Conservation (phyloP, 2,113 vertebrate genomes). For the Gasterosteus aculeatus region DNA sequence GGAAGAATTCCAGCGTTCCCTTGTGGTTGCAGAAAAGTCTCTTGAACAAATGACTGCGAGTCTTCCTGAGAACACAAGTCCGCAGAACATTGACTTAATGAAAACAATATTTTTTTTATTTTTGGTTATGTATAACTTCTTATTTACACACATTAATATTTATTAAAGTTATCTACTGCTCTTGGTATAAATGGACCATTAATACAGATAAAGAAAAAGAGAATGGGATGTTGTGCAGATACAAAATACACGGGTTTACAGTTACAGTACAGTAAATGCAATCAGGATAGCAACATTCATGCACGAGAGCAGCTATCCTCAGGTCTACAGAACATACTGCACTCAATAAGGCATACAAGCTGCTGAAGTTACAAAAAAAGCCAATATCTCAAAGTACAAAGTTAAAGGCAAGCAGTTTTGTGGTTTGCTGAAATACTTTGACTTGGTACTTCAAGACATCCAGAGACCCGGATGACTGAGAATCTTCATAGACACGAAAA, state of each 20-base stretch:
- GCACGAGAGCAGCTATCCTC: slow-evolving; percentile 64
- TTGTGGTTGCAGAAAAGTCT: background rate
- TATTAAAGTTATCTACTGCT: slow-evolving; percentile 41
- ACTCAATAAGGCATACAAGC: slow-evolving; percentile 72
- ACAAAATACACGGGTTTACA: slow-evolving; percentile 69
- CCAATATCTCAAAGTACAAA: slow-evolving; percentile 39
- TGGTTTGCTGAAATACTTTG: slow-evolving; percentile 34
- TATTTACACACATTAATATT: slow-evolving; percentile 59
- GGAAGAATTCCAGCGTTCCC: background rate
- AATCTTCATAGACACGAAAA: slow-evolving; percentile 44
- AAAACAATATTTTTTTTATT: slow-evolving; percentile 69
- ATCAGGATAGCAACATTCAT: slow-evolving; percentile 73
- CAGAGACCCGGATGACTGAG: slow-evolving; percentile 41
- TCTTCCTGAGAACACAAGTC: slow-evolving; percentile 10
- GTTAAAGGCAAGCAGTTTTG: slow-evolving; percentile 41
- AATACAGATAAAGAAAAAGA: slow-evolving; percentile 31
- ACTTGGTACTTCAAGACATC: slow-evolving; percentile 40
- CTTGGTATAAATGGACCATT: slow-evolving; percentile 45
- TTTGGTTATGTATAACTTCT: slow-evolving; percentile 43
- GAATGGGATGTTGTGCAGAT: slow-evolving; percentile 58
- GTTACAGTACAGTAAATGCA: slow-evolving; percentile 65
- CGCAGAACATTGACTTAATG: slow-evolving; percentile 31
- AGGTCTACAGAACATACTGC: slow-evolving; percentile 58
- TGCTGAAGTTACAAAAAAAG: slow-evolving; percentile 63
- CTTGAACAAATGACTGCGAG: background rate